Evolutionary conservation across 2,113 vertebrate genomes (phyloP).

Genomic region (Sus scrofa): T2T-Sscrofa CM000822.6:5238501-5239000

Average conservation of each 20-base stretch:
- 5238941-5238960: slow-evolving; percentile 18
- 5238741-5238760: slow-evolving; percentile 63
- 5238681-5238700: slow-evolving; percentile 71
- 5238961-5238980: slow-evolving; percentile 74
- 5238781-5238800: slow-evolving; percentile 71
- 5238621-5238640: slow-evolving; percentile 54
- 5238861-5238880: slow-evolving; percentile 56
- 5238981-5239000: slow-evolving; percentile 62
- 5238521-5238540: slow-evolving; percentile 80
- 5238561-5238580: slow-evolving; percentile 67
- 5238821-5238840: slow-evolving; percentile 21
- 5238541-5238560: slow-evolving; percentile 81
- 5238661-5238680: slow-evolving; percentile 75
- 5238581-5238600: slow-evolving; percentile 72
- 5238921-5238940: slow-evolving; percentile 6
- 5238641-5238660: slow-evolving; percentile 74
- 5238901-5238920: slow-evolving; percentile 60
- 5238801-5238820: background rate
- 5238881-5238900: slow-evolving; percentile 38
- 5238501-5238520: slow-evolving; percentile 77
- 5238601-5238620: slow-evolving; percentile 71
- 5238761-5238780: slow-evolving; percentile 83
- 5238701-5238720: background rate
- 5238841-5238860: slow-evolving; percentile 22
- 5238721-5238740: background rate